Evolutionary conservation across 2,113 vertebrate species (phyloP), one percentile per base, ranked within the genome.

Genomic region (Semnornis frantzii): DNA sequence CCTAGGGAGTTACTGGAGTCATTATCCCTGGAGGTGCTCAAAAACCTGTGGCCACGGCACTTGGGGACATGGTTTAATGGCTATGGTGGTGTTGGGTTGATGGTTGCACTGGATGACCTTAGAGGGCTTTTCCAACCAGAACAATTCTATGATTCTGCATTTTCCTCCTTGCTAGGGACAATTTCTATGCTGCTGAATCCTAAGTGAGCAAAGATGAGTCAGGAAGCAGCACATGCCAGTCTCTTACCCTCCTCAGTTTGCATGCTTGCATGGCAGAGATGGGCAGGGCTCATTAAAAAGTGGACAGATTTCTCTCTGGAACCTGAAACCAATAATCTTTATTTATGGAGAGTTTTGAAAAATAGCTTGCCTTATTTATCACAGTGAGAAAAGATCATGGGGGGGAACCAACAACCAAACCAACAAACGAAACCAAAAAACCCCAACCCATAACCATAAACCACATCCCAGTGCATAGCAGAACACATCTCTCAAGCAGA

Each of bases 321-420:
- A 83, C 82, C 65, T 90, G 82, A 93, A 91, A 54, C 18, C n/a
- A 83, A 86, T 81, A 37, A 62, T 65, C 34, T 87, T 92, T 94
- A 92, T 87, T 94, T 91, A 94, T 74, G 80, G 73, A 55, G 78
- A 78, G 70, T 78, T 90, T 92, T 81, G 82, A 91, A 93, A 97
- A 94, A 95, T 85, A 72, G 24, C 79, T 90, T 84, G 79, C 54
- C 66, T 90, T 90, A 94, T 94, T 94, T 94, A 83, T 94, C 85
- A 64, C 3, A 44, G 76, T 92, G 39, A 62, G 85, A 18, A 93
- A 94, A 89, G 80, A 95, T 78, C 8, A 44, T 50, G 66, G 44
- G 44, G 44, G 8, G 8, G 16, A 18, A 46, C 5, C 42, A 13
- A 13, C 42, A 39, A 39, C 37, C 37, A 44, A 44, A 44, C 42